Evolutionary conservation across 2,113 vertebrate genomes (phyloP), one percentile per base, ranked within the genome.

Genomic region (Odontesthes bonariensis): DNA sequence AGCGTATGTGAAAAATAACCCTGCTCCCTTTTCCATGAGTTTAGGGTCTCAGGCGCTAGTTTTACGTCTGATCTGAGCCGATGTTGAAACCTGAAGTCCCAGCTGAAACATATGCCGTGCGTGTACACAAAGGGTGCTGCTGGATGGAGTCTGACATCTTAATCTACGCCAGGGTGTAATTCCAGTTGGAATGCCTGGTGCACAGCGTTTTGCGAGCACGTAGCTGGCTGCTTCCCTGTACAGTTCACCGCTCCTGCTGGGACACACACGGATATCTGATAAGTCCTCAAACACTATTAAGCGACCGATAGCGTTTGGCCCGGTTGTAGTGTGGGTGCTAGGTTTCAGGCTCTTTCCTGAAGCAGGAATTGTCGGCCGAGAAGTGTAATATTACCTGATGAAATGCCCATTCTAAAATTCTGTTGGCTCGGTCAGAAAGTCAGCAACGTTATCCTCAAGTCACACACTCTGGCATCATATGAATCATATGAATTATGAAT

Each of bases 361-460:
- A 35, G 82, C 84, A 88, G 84, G 88, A 88, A 89, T 85, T 70
- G 79, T 67, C 55, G 27, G 67, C 72, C 58, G 57, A 12, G 53
- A 10, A 49, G 73, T 32, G 62, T 52, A 78, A 83, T 63, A 54
- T 75, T 70, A 81, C 82, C 75, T 32, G 67, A 77, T 58, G 22
- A 75, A 57, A 68, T 53, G 54, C 46, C 22, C 75, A 49, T 77
- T 77, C 72, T 66, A 53, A 78, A 44, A 85, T 85, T 83, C 83
- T 77, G 63, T 83, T 86, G 82, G 82, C 78, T 35, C 12, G 20
- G 75, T 64, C 44, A 72, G 72, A 69, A 79, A 70, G 66, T 59
- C 46, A 4, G 71, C 66, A 58, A 66, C 53, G 4, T 70, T 65
- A 47, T 46, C 55, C 81, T 81, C 54, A 27, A 68, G 70, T 85